phyloP scores from a whole-genome alignment of 1,140 invertebrate genomes.

The Sesamia nonagrioides region DNA sequence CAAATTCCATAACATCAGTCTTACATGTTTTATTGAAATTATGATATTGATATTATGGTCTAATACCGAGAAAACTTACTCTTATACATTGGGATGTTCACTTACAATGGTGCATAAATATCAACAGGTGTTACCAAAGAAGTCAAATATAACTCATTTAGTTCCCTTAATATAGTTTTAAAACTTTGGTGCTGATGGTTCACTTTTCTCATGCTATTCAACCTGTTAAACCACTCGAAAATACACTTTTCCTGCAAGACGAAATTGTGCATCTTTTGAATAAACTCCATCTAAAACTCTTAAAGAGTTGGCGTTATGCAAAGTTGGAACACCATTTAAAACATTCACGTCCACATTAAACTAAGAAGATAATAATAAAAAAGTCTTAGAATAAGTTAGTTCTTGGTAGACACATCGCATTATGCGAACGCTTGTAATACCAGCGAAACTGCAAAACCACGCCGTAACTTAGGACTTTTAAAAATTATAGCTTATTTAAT shows the following conservation, averaged over 20 bases:
- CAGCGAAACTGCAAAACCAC: slow-evolving; percentile 15
- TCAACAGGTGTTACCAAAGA: not conserved
- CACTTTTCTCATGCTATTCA: slow-evolving; percentile 2
- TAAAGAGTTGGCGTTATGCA: not conserved
- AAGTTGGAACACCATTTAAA: slow-evolving; percentile 10
- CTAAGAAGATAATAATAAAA: slow-evolving; percentile 1
- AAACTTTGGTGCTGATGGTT: slow-evolving; percentile 8
- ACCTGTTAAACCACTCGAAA: not conserved
- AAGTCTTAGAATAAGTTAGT: slow-evolving; percentile 15
- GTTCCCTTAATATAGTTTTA: not conserved
- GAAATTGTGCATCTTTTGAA: slow-evolving; percentile 3
- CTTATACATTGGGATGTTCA: too few species aligned
- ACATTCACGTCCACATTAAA: slow-evolving; percentile 15
- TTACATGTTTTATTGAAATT: too few species aligned
- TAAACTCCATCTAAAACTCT: slow-evolving; percentile 12
- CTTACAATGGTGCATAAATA: not conserved
- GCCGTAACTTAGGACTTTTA: slow-evolving; percentile 19
- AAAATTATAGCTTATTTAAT: slow-evolving; percentile 41
- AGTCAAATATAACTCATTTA: slow-evolving; percentile 10
- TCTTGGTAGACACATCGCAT: slow-evolving; percentile 7
- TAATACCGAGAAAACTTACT: too few species aligned
- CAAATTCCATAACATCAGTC: too few species aligned
- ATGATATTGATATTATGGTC: too few species aligned
- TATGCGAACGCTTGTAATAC: slow-evolving; percentile 28
- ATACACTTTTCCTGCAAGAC: not conserved